Conservation (phyloP, 2,888 invertebrate genomes). For the Micoletzkya japonica region DNA sequence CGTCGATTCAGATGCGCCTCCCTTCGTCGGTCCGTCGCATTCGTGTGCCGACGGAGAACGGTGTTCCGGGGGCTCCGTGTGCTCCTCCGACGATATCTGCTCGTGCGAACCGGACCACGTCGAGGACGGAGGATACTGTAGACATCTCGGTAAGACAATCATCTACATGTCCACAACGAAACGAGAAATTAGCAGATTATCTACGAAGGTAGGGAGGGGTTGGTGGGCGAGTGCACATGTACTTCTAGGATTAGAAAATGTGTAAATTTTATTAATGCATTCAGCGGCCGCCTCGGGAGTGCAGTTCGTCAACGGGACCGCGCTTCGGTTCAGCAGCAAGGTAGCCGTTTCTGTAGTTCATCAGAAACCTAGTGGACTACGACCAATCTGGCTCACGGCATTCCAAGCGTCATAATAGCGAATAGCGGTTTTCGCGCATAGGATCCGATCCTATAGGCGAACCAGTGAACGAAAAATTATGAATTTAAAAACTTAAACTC, state of each 20-base stretch:
- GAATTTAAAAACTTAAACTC: no score
- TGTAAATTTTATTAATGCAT: no score
- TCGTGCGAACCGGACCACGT: conserved; percentile 48
- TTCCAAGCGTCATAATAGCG: no score
- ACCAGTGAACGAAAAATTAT: no score
- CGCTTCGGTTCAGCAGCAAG: conserved; percentile 42
- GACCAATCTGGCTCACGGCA: no score
- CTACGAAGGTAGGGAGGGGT: no score
- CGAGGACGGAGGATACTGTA: conserved; percentile 52
- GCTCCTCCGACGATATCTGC: conserved; percentile 44
- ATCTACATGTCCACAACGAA: background rate
- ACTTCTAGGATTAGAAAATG: no score
- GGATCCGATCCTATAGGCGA: no score
- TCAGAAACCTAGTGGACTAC: background rate
- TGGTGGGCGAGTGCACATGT: no score
- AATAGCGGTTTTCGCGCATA: no score
- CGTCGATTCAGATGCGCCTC: conserved; percentile 40
- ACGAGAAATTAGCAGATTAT: conserved; percentile 24
- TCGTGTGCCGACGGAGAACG: conserved; percentile 40
- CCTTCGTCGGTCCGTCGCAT: conserved; percentile 45
- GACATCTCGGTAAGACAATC: conserved; percentile 38
- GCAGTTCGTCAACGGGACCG: conserved; percentile 45
- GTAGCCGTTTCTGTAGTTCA: background rate
- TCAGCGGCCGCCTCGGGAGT: no score
- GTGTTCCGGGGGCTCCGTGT: conserved; percentile 52